Evolutionary conservation across 1,140 invertebrate species (phyloP), one percentile per base, ranked within the genome.

Genomic region (Drosophila pachea): DNA sequence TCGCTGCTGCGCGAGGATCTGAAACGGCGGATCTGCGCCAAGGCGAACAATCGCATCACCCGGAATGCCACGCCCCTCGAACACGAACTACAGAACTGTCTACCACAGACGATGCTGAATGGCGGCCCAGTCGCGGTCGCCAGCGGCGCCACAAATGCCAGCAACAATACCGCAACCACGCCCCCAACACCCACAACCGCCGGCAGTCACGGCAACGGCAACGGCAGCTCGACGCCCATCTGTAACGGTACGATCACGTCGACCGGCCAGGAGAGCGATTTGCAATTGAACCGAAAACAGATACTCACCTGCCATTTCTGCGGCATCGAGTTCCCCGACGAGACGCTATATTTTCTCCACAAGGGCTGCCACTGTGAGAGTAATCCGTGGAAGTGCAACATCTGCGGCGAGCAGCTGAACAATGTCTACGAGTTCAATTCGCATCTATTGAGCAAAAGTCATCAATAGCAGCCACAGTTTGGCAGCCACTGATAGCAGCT

Each of bases 371-470:
- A 99, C 91, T 97, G 96, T 71, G 96, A 98, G 77, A 95, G 96
- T 68, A 97, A 98, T 91, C 97, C 97, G 0, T 99, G 97, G 97
- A 97, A 97, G 90, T 99, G 98, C 90, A 99, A 99, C 91, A 96
- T 98, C 74, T 99, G 98, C 90, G 97, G 97, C 31, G 95, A 97
- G 90, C 94, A 95, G 82, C 97, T 96, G 89, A 94, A 93, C 86
- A 97, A 98, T 87, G 94, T 97, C 35, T 98, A 98, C 90, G 96
- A 98, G 90, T 99, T 99, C 91, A 97, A 98, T 91, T 96, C 97
- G 71, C 98, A 99, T 93, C 92, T 98, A 87, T 91, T 98, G 65
- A 97, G 96, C 90, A 97, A 97, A 89, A 96, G 95, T 90, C 96
- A 97, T 91, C 95, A 97, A 91, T 94, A 89, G 87, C 87, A 88